Evolutionary conservation across 2,113 vertebrate genomes (phyloP).

Genomic region (Pterocles orientalis): DNA sequence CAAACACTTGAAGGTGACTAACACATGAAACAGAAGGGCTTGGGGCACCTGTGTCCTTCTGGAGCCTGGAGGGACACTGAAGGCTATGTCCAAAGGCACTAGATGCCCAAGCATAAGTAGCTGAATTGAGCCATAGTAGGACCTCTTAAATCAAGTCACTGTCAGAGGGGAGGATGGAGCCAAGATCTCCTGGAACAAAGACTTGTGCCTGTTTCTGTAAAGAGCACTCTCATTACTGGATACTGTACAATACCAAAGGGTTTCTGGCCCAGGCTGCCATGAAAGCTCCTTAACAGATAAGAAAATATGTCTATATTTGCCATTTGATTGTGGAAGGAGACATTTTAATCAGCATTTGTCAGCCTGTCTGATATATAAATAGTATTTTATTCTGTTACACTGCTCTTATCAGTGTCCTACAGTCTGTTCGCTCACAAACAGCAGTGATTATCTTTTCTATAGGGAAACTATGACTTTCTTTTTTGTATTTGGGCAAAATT

Average conservation of each 20-base stretch:
- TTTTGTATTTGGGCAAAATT: background rate
- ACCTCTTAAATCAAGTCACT: background rate
- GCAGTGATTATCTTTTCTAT: background rate
- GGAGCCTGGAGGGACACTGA: background rate
- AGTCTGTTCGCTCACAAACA: background rate
- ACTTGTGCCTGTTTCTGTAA: background rate
- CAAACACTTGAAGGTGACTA: background rate
- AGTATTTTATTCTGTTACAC: background rate
- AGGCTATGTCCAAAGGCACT: background rate
- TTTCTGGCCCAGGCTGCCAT: background rate
- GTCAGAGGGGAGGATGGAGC: background rate
- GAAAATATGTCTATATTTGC: constrained; percentile 12
- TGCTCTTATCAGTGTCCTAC: background rate
- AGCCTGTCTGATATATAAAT: background rate
- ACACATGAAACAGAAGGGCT: background rate
- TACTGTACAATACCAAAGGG: background rate
- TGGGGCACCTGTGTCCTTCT: background rate
- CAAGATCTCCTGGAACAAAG: background rate
- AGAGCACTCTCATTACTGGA: background rate
- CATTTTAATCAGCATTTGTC: constrained; percentile 21
- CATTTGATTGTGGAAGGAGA: constrained; percentile 22
- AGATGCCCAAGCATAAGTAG: background rate
- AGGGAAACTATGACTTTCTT: background rate
- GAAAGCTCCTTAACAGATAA: background rate
- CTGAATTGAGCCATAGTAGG: background rate